These are phyloP conservation scores for Manis pentadactyla DNA, from an alignment of 2,797 vertebrate genomes.

Conservation along the genomic window DNA sequence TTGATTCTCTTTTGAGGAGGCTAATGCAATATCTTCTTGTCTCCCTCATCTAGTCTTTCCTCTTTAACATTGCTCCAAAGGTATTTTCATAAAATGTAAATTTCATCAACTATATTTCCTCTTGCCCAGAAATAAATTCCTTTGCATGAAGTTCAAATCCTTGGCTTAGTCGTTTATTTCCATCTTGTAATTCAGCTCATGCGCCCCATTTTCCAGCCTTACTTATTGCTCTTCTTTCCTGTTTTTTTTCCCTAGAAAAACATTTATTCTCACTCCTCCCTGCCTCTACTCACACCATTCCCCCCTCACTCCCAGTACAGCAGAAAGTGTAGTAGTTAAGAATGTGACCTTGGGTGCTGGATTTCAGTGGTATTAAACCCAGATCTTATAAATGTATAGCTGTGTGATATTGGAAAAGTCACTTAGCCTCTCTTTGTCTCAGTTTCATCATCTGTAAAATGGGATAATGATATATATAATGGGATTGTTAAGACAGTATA, in stretches of 20 bases:
- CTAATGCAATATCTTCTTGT: background rate
- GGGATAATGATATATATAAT: background rate
- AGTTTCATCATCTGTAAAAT: background rate
- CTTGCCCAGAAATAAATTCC: background rate
- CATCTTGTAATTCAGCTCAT: background rate
- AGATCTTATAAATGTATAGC: background rate
- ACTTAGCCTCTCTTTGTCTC: background rate
- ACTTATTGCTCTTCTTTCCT: background rate
- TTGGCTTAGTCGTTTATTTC: background rate
- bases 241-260: background rate
- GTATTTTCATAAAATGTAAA: background rate
- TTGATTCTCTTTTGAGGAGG: background rate
- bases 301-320: accelerated
- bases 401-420: background rate
- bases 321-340: background rate
- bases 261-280: background rate
- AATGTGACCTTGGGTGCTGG: background rate
- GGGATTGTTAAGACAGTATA: background rate
- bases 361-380: background rate
- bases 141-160: background rate
- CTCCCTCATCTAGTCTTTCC: background rate
- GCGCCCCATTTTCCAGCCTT: background rate
- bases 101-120: background rate
- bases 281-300: background rate
- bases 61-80: background rate